Base-by-base conservation (phyloP, 2,113 vertebrate genomes). In the Talpa occidentalis region DNA sequence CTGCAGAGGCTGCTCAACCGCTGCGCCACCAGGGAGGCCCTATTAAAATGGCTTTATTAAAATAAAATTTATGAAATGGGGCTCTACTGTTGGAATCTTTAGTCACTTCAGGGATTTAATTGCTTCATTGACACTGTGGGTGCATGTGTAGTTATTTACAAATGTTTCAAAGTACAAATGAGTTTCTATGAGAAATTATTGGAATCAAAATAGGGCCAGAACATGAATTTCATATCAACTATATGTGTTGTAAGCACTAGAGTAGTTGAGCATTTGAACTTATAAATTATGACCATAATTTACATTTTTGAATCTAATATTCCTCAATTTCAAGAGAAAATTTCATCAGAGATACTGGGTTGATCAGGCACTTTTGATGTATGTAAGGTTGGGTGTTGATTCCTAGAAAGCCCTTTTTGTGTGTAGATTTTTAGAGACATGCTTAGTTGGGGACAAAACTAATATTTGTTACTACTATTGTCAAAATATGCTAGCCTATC, bases 391-490 rank as follows among this genome's bases (percentile, higher is more conserved):
- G 44, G 21, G 6, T 54, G 26, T 84, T 35, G 40, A 66, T 85
- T 67, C 10, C 15, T 62, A 88, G 60, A 54, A 84, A 91, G 59
- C 28, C 24, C 14, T 44, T 5, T 32, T 32, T 22, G 16, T 69
- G 15, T 56, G 67, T 12, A 67, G 32, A 49, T 28, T 62, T 88
- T 93, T 80, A 92, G 19, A 32, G 40, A 54, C 21, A 73, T 52
- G 11, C 9, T 88, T 73, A 95, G 42, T 8, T 22, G 54, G 47
- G 56, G 2, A 14, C 21, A 52, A 11, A 81, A 67, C 35, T 62
- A 40, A 42, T 72, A 77, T 92, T 90, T 90, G 35, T 88, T 93
- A 59, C 16, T 24, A 69, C 28, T 74, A 49, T 35, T 90, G 24
- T 76, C 42, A 72, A 56, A 47, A 90, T 74, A 56, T 84, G 2